These are phyloP conservation scores for Shinisaurus crocodilurus DNA, from an alignment of 2,113 vertebrate genomes.

Conservation along the genomic window DNA sequence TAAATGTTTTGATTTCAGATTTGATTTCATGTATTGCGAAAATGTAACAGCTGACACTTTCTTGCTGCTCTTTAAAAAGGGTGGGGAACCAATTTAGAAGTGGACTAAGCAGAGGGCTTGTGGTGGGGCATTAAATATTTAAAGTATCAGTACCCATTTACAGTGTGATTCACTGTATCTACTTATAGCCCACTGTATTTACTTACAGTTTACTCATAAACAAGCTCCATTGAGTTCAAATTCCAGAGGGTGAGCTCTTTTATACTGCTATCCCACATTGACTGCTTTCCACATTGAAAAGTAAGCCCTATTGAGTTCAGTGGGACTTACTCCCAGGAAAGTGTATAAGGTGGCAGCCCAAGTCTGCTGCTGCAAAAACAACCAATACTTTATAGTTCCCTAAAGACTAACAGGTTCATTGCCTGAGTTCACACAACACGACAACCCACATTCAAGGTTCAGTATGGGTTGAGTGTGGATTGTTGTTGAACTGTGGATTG, in stretches of 20 bases:
- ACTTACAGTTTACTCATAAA: background rate
- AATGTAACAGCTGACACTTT: background rate
- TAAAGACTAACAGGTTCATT: background rate
- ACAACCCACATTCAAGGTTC: too few relatives aligned
- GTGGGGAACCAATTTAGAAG: background rate
- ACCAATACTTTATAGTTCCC: background rate
- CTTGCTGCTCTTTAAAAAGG: slow-evolving; percentile 8
- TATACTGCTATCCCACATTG: too few relatives aligned
- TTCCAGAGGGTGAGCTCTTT: background rate
- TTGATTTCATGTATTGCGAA: background rate
- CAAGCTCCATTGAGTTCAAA: background rate
- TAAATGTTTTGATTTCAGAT: background rate
- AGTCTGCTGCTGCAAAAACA: background rate
- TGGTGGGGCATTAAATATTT: background rate
- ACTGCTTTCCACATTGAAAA: too few relatives aligned
- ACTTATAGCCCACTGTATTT: background rate
- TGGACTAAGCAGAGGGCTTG: background rate
- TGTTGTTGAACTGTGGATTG: too few relatives aligned
- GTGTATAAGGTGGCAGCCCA: background rate
- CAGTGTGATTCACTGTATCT: background rate
- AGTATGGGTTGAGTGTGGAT: too few relatives aligned
- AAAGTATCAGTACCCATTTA: background rate
- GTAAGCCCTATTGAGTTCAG: background rate
- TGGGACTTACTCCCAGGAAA: background rate
- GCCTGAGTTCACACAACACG: too few relatives aligned